These are phyloP conservation scores for Zalophus californianus DNA, from an alignment of 2,797 vertebrate genomes.

Conservation along the genomic window DNA sequence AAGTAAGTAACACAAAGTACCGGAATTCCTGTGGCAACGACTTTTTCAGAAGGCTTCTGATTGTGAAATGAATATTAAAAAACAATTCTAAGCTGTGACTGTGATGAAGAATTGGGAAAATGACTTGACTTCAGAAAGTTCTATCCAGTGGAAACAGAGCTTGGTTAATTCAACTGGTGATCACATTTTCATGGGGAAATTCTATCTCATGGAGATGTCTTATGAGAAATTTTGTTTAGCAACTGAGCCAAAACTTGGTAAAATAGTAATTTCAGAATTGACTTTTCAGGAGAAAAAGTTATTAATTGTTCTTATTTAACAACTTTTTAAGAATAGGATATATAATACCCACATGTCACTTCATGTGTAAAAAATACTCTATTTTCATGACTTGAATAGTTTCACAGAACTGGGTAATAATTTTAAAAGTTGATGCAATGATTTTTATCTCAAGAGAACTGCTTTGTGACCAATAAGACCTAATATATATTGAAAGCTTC, in stretches of 20 bases:
- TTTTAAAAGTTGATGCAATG: background rate
- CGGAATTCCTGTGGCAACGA: background rate
- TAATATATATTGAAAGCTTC: background rate
- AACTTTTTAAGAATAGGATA: background rate
- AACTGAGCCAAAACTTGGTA: background rate
- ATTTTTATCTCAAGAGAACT: background rate
- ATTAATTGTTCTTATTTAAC: background rate
- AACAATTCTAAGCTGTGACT: background rate
- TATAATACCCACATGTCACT: background rate
- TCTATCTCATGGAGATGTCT: background rate
- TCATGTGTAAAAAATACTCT: background rate
- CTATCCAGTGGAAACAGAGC: background rate
- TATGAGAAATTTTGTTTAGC: background rate
- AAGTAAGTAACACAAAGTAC: background rate
- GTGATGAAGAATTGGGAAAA: background rate
- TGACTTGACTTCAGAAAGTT: background rate
- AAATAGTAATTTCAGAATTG: background rate
- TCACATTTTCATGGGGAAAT: background rate
- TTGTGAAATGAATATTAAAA: background rate
- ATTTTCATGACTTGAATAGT: background rate
- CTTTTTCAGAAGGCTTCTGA: background rate
- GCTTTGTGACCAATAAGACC: background rate
- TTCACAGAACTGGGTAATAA: background rate
- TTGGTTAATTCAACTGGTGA: background rate
- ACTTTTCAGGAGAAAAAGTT: background rate